Percentiles rank a stretch among this genome's conserved stretches.
These are phyloP conservation scores for Pardalotus punctatus DNA, from an alignment of 2,113 vertebrate species.

Conservation along the genomic window DNA sequence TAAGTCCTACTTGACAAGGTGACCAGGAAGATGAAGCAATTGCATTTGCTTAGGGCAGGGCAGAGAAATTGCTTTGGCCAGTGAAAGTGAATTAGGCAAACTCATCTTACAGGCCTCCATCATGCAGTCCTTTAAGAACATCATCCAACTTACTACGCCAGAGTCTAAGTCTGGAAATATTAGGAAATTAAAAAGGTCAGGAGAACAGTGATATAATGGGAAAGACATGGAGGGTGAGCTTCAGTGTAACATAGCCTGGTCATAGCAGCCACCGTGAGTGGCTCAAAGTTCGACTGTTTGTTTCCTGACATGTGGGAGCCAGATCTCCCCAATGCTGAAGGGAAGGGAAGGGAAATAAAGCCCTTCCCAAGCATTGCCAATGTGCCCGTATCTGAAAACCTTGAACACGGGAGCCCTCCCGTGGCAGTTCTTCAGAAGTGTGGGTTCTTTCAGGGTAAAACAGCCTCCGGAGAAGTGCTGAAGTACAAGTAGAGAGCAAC, in stretches of 20 bases:
- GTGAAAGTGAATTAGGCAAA: not conserved
- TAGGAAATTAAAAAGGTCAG: not conserved
- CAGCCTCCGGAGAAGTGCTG: not conserved
- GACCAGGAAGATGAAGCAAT: not conserved
- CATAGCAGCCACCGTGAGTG: not conserved
- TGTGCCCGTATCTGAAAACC: not conserved
- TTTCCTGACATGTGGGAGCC: not conserved
- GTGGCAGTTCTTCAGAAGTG: slow-evolving; percentile 18
- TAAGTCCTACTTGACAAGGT: not conserved
- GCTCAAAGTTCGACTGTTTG: not conserved
- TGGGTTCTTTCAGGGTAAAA: not conserved
- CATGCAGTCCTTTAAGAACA: not conserved
- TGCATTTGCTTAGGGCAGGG: not conserved
- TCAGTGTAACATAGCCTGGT: not conserved
- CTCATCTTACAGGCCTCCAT: not conserved
- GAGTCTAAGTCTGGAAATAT: not conserved
- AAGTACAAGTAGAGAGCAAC: not conserved
- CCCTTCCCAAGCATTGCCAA: not conserved
- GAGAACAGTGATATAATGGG: not conserved
- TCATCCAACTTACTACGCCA: not conserved
- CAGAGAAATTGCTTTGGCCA: not conserved
- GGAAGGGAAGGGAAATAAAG: not conserved
- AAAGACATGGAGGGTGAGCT: not conserved
- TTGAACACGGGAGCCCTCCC: slow-evolving; percentile 65
- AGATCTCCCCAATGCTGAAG: not conserved